Evolutionary conservation across 1,140 invertebrate species (phyloP).

Genomic region (Pseudomyrmex sp.): DNA sequence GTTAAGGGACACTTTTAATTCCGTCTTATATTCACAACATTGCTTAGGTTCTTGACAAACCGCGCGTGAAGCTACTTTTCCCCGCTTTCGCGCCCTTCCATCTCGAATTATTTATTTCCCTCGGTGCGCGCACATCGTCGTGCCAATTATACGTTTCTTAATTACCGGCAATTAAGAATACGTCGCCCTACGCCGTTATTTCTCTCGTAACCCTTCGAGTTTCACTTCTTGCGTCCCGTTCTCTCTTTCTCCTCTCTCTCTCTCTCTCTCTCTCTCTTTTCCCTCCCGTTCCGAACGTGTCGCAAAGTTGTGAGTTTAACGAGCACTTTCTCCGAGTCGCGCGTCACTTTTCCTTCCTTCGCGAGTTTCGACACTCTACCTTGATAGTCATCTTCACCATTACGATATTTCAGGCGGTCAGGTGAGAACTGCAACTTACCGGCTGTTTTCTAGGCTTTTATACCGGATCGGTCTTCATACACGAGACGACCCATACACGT

Average conservation of each 20-base stretch:
- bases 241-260: not conserved
- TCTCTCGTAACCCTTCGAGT: not conserved
- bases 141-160: constrained; percentile 34
- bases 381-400: constrained; percentile 79
- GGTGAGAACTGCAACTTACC: constrained; percentile 82
- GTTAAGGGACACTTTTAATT: constrained; percentile 36
- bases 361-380: constrained; percentile 74
- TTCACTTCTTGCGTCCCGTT: not conserved
- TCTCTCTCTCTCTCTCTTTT: not conserved
- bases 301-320: constrained; percentile 30
- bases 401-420: constrained; percentile 78
- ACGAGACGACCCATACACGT: constrained; percentile 25
- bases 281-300: not conserved
- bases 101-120: constrained; percentile 44
- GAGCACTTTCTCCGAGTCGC: constrained; percentile 47
- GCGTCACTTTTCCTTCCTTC: constrained; percentile 44
- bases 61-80: not conserved
- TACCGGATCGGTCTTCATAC: constrained; percentile 67
- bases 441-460: constrained; percentile 81
- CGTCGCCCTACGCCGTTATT: not conserved
- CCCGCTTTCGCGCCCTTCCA: too few relatives aligned
- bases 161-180: constrained; percentile 41
- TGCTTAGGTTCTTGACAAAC: not conserved
- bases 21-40: constrained; percentile 37
- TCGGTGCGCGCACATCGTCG: not conserved